phyloP scores from a whole-genome alignment of 2,113 vertebrate species.

The Hydrochoerus hydrochaeris region DNA sequence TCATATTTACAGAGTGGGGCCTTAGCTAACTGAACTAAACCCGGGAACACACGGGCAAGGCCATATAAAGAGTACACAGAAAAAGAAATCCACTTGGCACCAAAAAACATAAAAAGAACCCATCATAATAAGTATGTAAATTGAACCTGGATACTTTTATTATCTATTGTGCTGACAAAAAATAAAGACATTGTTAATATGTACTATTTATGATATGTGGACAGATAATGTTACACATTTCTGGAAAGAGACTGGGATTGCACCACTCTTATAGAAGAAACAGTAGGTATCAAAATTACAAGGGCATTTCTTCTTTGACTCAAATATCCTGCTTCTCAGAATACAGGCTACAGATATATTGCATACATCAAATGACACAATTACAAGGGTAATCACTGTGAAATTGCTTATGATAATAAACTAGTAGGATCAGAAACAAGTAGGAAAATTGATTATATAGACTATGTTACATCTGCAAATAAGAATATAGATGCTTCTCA shows the following conservation, averaged over 20 bases:
- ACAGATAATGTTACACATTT: neutral
- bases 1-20: too few relatives aligned
- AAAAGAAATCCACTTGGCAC: slow-evolving; percentile 26
- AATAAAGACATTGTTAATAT: neutral
- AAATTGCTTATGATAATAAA: neutral
- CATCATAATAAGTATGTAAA: neutral
- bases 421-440: neutral
- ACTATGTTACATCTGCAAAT: neutral
- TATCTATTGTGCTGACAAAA: neutral
- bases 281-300: neutral
- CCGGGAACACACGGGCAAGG: neutral
- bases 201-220: neutral
- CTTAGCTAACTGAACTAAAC: too few relatives aligned
- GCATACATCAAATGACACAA: neutral
- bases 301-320: neutral
- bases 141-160: neutral
- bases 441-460: neutral
- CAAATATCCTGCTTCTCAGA: neutral
- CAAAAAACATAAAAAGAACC: slow-evolving; percentile 40
- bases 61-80: neutral
- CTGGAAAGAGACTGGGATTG: neutral
- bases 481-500: neutral
- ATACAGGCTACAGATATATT: neutral
- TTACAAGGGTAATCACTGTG: neutral
- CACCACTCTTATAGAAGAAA: neutral